A percentile compares a stretch with the other conserved stretches of the same genome.
Evolutionary conservation across 2,797 vertebrate species (phyloP).

Genomic region (Octomys mimax): DNA sequence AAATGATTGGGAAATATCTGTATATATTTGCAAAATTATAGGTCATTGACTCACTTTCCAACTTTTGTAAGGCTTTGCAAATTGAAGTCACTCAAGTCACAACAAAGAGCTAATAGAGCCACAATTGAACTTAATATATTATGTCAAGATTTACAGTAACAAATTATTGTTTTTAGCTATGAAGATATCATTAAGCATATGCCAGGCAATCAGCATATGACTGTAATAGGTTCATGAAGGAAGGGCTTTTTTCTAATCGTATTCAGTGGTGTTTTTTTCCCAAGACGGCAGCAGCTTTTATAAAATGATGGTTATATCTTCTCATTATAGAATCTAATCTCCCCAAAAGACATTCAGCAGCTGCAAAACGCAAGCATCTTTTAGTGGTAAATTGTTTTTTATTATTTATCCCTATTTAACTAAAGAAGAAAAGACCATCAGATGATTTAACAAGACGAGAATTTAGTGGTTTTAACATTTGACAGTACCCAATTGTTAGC

Average conservation of each 20-base stretch:
- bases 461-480: constrained; percentile 87
- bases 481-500: constrained; percentile 86
- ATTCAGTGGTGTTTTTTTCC: constrained; percentile 89
- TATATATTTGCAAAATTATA: constrained; percentile 46
- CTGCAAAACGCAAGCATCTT: constrained; percentile 87
- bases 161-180: constrained; percentile 88
- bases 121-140: constrained; percentile 84
- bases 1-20: constrained; percentile 38
- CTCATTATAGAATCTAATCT: constrained; percentile 92
- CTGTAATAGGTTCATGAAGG: constrained; percentile 88
- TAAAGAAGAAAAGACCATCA: constrained; percentile 87
- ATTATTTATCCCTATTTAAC: constrained; percentile 91
- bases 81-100: constrained; percentile 69
- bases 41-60: constrained; percentile 54
- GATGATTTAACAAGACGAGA: constrained; percentile 89
- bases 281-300: constrained; percentile 90
- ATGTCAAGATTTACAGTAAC: constrained; percentile 87
- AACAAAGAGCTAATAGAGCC: constrained; percentile 78
- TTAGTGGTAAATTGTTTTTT: constrained; percentile 89
- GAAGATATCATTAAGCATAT: constrained; percentile 89
- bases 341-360: constrained; percentile 90
- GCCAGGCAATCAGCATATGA: constrained; percentile 87
- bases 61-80: constrained; percentile 56
- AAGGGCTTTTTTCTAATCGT: constrained; percentile 88
- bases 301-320: constrained; percentile 91